These are phyloP conservation scores for Chrysolina haemoptera DNA, from an alignment of 2,888 invertebrate genomes.

Conservation along the genomic window DNA sequence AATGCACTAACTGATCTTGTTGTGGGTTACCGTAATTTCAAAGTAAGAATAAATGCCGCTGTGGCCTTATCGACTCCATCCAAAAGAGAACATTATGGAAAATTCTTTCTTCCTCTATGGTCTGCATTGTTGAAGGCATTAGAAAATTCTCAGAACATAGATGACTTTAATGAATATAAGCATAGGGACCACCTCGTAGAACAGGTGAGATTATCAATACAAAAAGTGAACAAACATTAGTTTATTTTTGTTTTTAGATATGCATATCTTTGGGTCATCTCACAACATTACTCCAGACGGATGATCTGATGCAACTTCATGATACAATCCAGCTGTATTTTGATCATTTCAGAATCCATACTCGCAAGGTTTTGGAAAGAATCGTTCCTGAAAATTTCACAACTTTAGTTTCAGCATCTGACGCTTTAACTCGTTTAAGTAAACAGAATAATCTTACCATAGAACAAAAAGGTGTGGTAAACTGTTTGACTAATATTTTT, in stretches of 20 bases:
- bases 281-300: conserved; percentile 73
- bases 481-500: conserved; percentile 39
- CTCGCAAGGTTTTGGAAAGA: conserved; percentile 66
- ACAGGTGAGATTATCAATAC: conserved; percentile 73
- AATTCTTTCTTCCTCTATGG: conserved; percentile 78
- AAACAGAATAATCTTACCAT: conserved; percentile 25
- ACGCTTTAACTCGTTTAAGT: conserved; percentile 34
- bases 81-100: conserved; percentile 77
- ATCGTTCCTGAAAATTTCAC: conserved; percentile 69
- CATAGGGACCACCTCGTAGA: conserved; percentile 90
- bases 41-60: conserved; percentile 91
- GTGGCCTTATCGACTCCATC: conserved; percentile 79
- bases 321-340: conserved; percentile 71
- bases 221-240: background rate
- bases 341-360: conserved; percentile 65
- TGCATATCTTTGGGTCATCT: conserved; percentile 84
- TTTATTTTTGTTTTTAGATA: conserved; percentile 72
- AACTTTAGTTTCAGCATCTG: conserved; percentile 61
- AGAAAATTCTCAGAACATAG: conserved; percentile 83
- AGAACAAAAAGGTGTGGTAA: conserved; percentile 36
- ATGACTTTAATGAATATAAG: conserved; percentile 87
- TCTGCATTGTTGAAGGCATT: conserved; percentile 80
- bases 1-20: conserved; percentile 78
- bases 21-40: conserved; percentile 85
- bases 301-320: conserved; percentile 75